A percentile compares a stretch with the other conserved stretches of the same genome.
Evolutionary conservation across 2,888 invertebrate genomes (phyloP).

Genomic region (Aspidiotus destructor): DNA sequence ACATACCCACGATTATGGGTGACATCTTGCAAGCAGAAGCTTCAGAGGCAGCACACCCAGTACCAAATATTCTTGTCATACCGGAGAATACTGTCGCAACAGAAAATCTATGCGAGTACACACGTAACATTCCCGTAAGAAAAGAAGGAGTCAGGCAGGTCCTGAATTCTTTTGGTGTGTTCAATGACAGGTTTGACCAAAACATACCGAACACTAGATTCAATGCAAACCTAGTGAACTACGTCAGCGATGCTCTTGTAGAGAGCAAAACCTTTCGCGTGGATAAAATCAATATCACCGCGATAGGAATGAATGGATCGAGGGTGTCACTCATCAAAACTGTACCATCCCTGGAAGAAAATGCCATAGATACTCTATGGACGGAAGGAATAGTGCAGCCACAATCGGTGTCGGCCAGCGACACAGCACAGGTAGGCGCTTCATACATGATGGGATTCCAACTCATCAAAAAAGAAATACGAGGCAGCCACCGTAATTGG

Average conservation of each 20-base stretch:
- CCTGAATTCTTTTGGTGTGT: background rate
- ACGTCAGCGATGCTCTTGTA: no score
- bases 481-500: background rate
- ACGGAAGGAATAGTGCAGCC: background rate
- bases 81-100: background rate
- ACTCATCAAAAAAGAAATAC: background rate
- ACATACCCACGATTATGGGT: no score
- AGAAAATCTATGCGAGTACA: background rate
- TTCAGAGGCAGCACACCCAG: no score
- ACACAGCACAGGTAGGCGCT: background rate
- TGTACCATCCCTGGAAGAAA: background rate
- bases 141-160: background rate
- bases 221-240: no score
- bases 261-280: background rate
- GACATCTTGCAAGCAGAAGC: no score
- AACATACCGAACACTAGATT: background rate
- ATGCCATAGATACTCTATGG: background rate
- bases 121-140: background rate
- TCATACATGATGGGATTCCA: background rate
- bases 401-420: background rate
- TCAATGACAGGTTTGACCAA: background rate
- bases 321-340: background rate
- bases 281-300: background rate
- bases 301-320: background rate
- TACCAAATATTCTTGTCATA: no score